These are phyloP conservation scores for Thamnophis sirtalis DNA, from an alignment of 2,113 vertebrate genomes.

Conservation along the genomic window DNA sequence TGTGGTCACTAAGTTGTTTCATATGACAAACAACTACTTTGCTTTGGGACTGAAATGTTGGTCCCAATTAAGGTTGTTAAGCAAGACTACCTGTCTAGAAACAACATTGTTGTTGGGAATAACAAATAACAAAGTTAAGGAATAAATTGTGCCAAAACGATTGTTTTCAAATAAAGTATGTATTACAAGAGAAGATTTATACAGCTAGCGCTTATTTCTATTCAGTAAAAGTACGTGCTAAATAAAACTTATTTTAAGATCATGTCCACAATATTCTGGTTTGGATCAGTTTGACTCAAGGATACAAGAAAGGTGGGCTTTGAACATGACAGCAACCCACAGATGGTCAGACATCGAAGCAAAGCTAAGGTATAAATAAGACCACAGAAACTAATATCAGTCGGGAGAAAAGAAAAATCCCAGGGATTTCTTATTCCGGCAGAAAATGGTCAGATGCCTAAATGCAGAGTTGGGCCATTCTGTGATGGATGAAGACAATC, in stretches of 20 bases:
- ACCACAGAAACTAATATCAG: background rate
- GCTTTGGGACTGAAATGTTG: background rate
- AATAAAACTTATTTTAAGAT: background rate
- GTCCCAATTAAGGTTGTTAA: too few species aligned
- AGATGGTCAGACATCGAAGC: background rate
- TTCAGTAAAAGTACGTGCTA: background rate
- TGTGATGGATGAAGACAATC: rapidly evolving
- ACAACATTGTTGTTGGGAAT: too few species aligned
- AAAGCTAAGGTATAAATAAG: background rate
- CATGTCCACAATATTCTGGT: background rate
- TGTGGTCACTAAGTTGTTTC: background rate
- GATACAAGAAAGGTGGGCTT: background rate
- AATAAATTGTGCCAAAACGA: too few species aligned
- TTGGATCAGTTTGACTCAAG: background rate
- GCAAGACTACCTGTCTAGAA: too few species aligned
- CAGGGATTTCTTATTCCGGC: background rate
- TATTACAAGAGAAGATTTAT: too few species aligned
- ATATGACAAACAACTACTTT: background rate
- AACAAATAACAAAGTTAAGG: too few species aligned
- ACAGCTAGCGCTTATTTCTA: too few species aligned
- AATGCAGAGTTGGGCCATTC: background rate
- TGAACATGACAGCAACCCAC: background rate
- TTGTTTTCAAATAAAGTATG: too few species aligned
- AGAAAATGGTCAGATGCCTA: background rate
- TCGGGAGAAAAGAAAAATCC: background rate